Conservation (phyloP, 2,113 vertebrate genomes). For the Hirundichthys speculiger region DNA sequence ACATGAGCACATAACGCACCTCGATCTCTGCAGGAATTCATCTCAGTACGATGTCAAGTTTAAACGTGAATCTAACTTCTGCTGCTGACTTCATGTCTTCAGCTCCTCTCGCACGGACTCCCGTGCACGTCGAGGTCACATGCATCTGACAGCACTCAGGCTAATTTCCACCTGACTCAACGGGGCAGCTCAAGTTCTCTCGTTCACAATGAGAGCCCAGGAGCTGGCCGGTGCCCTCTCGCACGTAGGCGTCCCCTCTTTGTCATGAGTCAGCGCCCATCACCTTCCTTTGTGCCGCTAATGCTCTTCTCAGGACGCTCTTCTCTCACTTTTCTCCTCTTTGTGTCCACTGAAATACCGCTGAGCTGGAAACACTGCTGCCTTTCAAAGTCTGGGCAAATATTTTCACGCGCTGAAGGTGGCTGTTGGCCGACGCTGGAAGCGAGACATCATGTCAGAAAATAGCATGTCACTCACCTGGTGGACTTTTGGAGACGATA, state of each 20-base stretch:
- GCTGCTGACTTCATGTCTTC: background rate
- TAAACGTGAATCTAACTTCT: background rate
- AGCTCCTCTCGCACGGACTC: background rate
- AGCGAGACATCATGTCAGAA: too few species aligned
- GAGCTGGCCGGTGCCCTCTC: slow-evolving; percentile 36
- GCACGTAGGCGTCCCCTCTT: slow-evolving; percentile 67
- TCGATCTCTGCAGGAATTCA: too few species aligned
- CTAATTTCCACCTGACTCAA: slow-evolving; percentile 47
- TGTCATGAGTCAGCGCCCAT: slow-evolving; percentile 49
- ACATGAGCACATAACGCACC: too few species aligned
- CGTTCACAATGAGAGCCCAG: slow-evolving; percentile 38
- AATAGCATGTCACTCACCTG: too few species aligned
- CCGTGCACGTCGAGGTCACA: background rate
- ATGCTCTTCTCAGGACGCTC: slow-evolving; percentile 28
- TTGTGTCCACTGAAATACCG: background rate
- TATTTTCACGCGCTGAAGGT: too few species aligned
- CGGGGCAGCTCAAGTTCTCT: slow-evolving; percentile 44
- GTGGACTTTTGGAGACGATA: too few species aligned
- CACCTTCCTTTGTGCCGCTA: slow-evolving; percentile 56
- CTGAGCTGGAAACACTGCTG: too few species aligned
- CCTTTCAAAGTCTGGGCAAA: too few species aligned
- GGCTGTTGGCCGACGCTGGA: too few species aligned
- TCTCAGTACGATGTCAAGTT: too few species aligned
- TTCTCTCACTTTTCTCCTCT: slow-evolving; percentile 1
- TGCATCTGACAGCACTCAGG: slow-evolving; percentile 9